Evolutionary conservation across 2,113 vertebrate genomes (phyloP).

Genomic region (Heterotis niloticus): DNA sequence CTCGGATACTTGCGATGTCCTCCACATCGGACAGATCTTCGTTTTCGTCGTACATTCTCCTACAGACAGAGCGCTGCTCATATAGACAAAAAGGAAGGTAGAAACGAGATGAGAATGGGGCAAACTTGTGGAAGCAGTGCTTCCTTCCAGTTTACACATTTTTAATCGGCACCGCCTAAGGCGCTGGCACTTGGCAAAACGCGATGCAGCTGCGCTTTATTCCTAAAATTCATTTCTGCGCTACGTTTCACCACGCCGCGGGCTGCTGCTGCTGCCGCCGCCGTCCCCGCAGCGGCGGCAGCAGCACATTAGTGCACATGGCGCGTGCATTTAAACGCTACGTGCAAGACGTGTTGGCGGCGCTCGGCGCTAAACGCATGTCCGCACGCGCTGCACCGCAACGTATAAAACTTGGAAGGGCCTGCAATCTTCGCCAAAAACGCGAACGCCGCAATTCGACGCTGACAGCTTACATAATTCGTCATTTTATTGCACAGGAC

Average conservation of each 20-base stretch:
- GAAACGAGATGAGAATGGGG: constrained; percentile 3
- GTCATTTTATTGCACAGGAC: constrained; percentile 6
- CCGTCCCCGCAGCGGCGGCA: background rate
- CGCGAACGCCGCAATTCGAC: constrained; percentile 24
- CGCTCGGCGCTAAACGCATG: background rate
- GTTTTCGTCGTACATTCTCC: constrained; percentile 87
- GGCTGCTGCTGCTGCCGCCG: background rate
- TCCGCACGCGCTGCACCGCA: background rate
- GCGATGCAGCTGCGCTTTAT: background rate
- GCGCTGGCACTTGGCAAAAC: too few relatives aligned
- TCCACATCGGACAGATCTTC: constrained; percentile 93
- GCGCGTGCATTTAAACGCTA: too few relatives aligned
- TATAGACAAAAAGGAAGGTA: constrained; percentile 45
- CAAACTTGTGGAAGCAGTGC: background rate
- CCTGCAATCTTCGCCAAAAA: constrained; percentile 18
- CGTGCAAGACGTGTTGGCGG: too few relatives aligned
- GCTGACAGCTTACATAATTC: constrained; percentile 19
- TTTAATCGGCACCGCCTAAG: too few relatives aligned
- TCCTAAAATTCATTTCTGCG: background rate
- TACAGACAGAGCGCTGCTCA: constrained; percentile 78
- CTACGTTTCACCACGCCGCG: background rate
- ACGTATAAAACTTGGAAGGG: constrained; percentile 22
- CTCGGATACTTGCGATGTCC: constrained; percentile 85
- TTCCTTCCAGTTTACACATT: too few relatives aligned
- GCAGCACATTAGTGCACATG: too few relatives aligned